phyloP scores from a whole-genome alignment of 92 coral and sea anemone genomes.

The Diadumene lineata region DNA sequence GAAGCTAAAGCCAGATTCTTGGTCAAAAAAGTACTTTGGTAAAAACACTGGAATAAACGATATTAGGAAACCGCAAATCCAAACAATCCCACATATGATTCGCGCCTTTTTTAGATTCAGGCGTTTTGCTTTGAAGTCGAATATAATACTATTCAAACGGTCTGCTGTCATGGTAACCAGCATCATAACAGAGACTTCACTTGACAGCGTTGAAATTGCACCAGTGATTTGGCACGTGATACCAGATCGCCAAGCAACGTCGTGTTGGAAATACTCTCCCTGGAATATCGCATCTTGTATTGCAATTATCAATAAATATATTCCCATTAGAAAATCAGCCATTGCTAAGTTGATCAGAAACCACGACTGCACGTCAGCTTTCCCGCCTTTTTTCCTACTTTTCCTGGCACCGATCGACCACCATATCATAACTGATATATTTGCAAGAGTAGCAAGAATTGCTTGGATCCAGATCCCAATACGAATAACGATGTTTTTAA shows the following conservation, averaged over 20 bases:
- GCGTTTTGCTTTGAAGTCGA: constrained; percentile 40
- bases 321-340: constrained; percentile 66
- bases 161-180: constrained; percentile 56
- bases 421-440: constrained; percentile 43
- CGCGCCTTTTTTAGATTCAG: constrained; percentile 21
- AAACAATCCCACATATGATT: constrained; percentile 19
- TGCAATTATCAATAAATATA: constrained; percentile 58
- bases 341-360: constrained; percentile 58
- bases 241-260: constrained; percentile 62
- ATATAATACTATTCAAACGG: constrained; percentile 53
- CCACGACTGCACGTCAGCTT: constrained; percentile 51
- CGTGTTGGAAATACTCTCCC: constrained; percentile 68
- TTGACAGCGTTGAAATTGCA: constrained; percentile 51
- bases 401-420: constrained; percentile 6
- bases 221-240: constrained; percentile 53
- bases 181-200: constrained; percentile 66
- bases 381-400: constrained; percentile 12
- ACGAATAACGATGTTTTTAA: constrained; percentile 45
- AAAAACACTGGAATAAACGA: constrained; percentile 48
- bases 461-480: constrained; percentile 69
- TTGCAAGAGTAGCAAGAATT: constrained; percentile 53
- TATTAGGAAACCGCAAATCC: constrained; percentile 41
- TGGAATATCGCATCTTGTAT: constrained; percentile 47
- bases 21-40: constrained; percentile 53
- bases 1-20: constrained; percentile 19